Evolutionary conservation across 2,888 invertebrate species (phyloP).

Genomic region (Allygus modestus): DNA sequence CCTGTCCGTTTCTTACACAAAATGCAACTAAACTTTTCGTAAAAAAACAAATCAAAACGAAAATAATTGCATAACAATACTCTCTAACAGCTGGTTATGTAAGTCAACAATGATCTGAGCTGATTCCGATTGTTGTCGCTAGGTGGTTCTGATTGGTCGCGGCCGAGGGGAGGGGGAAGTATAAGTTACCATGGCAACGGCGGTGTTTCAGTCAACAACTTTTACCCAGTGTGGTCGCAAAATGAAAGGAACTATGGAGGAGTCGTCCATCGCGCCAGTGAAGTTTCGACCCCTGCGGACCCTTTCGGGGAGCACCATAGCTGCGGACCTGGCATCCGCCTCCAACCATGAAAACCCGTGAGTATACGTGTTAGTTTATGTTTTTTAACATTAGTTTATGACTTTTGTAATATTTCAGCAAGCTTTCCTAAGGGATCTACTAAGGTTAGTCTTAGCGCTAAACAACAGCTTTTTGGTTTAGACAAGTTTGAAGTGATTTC

Average conservation of each 20-base stretch:
- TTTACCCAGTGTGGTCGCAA: slow-evolving; percentile 37
- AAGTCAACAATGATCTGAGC: neutral
- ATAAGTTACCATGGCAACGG: slow-evolving; percentile 44
- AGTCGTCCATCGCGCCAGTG: neutral
- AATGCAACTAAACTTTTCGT: too few relatives aligned
- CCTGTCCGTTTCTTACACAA: too few relatives aligned
- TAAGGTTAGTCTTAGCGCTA: too few relatives aligned
- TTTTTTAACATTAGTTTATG: too few relatives aligned
- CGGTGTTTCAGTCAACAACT: slow-evolving; percentile 13
- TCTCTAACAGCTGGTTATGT: neutral
- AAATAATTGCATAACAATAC: neutral
- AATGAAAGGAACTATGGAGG: slow-evolving; percentile 24
- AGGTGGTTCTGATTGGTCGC: slow-evolving; percentile 20
- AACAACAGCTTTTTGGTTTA: too few relatives aligned
- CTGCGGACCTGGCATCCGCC: slow-evolving; percentile 38
- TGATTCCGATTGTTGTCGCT: slow-evolving; percentile 15
- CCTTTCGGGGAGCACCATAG: slow-evolving; percentile 7
- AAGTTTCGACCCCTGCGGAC: slow-evolving; percentile 8
- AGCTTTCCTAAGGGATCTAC: too few relatives aligned
- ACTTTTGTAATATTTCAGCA: too few relatives aligned
- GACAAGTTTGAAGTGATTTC: too few relatives aligned
- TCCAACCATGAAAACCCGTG: slow-evolving; percentile 53
- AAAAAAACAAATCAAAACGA: too few relatives aligned
- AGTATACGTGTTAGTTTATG: neutral
- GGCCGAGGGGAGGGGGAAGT: slow-evolving; percentile 31